These are phyloP conservation scores for Microplitis demolitor DNA, from an alignment of 1,140 invertebrate species.

Conservation along the genomic window DNA sequence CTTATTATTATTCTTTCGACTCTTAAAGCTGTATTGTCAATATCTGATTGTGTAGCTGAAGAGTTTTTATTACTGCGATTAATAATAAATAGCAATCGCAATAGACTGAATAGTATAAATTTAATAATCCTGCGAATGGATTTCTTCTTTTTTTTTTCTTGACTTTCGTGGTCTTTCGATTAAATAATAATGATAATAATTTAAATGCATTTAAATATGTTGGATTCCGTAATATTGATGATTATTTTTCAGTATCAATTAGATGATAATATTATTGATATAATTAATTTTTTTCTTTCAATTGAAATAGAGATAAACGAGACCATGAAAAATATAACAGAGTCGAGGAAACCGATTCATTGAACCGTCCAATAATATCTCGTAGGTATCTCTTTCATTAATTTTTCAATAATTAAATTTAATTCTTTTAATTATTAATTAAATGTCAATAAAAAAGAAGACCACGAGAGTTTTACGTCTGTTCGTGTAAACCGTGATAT, in stretches of 20 bases:
- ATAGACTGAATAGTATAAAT: conserved; percentile 21
- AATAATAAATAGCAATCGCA: conserved; percentile 5
- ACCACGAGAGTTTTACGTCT: conserved; percentile 6
- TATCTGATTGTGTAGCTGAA: not conserved
- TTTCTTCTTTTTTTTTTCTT: not conserved
- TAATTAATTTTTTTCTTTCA: not conserved
- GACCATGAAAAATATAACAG: not conserved
- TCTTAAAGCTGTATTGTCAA: not conserved
- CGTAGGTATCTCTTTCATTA: not conserved
- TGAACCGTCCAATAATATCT: conserved; percentile 15
- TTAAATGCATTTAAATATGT: conserved; percentile 6
- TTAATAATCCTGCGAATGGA: conserved; percentile 6
- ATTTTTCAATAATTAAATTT: not conserved
- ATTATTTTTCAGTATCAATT: not conserved
- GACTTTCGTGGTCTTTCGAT: conserved; percentile 5
- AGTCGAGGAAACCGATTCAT: conserved; percentile 3
- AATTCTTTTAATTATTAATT: not conserved
- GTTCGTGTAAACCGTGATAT: not conserved
- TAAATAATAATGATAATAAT: not conserved
- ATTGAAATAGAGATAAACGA: not conserved
- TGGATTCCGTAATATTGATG: not conserved
- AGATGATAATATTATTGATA: not conserved
- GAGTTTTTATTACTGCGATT: not conserved
- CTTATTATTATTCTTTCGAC: not conserved
- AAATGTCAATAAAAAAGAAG: not conserved